Evolutionary conservation across 2,797 vertebrate genomes (phyloP).

Genomic region (Bryconaethiops microstoma): DNA sequence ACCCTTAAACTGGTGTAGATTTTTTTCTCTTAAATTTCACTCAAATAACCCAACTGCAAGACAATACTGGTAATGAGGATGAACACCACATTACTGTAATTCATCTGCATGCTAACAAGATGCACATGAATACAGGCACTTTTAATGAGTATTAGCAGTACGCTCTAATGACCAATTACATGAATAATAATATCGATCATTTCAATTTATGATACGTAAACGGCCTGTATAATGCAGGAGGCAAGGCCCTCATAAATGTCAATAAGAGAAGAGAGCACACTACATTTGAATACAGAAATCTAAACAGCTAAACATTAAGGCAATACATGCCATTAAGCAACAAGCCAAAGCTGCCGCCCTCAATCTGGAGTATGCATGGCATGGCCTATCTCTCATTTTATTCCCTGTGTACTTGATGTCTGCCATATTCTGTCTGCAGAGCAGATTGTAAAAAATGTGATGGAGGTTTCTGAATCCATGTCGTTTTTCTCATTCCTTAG

Average conservation of each 20-base stretch:
- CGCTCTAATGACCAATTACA: neutral
- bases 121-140: neutral
- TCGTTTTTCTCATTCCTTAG: conserved; percentile 36
- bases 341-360: neutral
- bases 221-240: neutral
- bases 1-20: too few species aligned
- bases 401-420: conserved; percentile 28
- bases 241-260: conserved; percentile 1
- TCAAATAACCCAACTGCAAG: neutral
- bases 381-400: conserved; percentile 21
- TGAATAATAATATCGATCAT: neutral
- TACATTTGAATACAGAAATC: neutral
- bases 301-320: neutral
- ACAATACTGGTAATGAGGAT: neutral
- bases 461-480: conserved; percentile 30
- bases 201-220: neutral
- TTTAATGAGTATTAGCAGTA: neutral
- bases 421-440: conserved; percentile 23
- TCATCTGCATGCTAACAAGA: conserved; percentile 1
- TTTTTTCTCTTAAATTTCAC: too few species aligned
- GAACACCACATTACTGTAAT: neutral
- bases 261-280: neutral
- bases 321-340: neutral
- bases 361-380: conserved; percentile 15
- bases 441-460: conserved; percentile 33